Evolutionary conservation across 2,888 invertebrate species (phyloP), one percentile per base, ranked within the genome.

Genomic region (Coenonympha arcania): DNA sequence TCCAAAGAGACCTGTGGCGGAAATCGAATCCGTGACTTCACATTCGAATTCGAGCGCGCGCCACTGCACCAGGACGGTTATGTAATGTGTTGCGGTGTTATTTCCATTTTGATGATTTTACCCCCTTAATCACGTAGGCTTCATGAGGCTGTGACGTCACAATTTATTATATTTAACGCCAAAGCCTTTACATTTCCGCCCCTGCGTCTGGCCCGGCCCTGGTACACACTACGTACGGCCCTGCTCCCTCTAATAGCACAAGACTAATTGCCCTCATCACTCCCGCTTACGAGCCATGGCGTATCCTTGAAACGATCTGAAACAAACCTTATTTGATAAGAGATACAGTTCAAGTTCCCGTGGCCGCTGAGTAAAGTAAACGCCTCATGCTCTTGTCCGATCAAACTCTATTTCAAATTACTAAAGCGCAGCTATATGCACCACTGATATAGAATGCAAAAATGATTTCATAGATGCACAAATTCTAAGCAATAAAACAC

Each of bases 191-290:
- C 11, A 30, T 13, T 1, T 4, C 5, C 13, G 15, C 22, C 15
- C 15, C 22, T 2, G 19, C 6, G 9, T 13, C 22, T 9, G 3
- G 1, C 22, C 50, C 30, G 22, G 13, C n/a, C n/a, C n/a, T n/a
- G n/a, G n/a, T n/a, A n/a, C n/a, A n/a, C n/a, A n/a, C n/a, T n/a
- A n/a, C n/a, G n/a, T n/a, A n/a, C n/a, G n/a, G n/a, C 16, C 39
- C 30, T 9, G 39, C 28, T 28, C 41, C 48, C 52, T 54, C 52
- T 54, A 51, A 55, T 55, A 51, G 57, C 56, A 48, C 50, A 46
- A 56, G 59, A 57, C 61, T 60, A 60, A 60, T 59, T 58, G 55
- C 59, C 52, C 56, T 59, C 57, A 60, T 61, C 61, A 56, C 52
- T 57, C 51, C 57, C 56, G 52, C 55, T 57, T 55, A 53, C 58